phyloP scores from a whole-genome alignment of 2,888 invertebrate species.

The Sinopyrophorus schimmeli region DNA sequence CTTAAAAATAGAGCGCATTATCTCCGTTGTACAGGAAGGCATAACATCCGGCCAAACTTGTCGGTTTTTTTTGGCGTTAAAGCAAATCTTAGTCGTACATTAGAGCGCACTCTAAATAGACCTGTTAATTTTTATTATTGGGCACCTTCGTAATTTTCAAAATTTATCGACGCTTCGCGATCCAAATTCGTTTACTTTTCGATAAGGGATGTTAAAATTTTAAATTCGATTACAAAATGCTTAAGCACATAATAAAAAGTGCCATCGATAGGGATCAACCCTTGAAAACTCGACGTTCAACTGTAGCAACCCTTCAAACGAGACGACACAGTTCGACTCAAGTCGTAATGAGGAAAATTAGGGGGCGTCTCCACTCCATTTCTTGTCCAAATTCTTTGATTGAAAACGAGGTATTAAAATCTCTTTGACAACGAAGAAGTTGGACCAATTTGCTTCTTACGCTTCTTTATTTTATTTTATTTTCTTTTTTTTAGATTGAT shows the following conservation, averaged over 20 bases:
- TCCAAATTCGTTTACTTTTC: too few relatives aligned
- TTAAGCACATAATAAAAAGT: conserved; percentile 50
- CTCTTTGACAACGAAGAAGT: not conserved
- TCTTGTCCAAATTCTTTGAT: conserved; percentile 50
- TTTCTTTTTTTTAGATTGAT: conserved; percentile 64
- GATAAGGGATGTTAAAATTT: too few relatives aligned
- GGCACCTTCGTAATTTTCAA: too few relatives aligned
- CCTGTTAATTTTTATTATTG: too few relatives aligned
- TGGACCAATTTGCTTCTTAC: not conserved
- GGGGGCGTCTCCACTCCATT: conserved; percentile 45
- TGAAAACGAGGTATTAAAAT: conserved; percentile 26
- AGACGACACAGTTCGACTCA: conserved; percentile 38
- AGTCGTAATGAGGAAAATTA: conserved; percentile 36
- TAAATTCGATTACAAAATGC: conserved; percentile 41
- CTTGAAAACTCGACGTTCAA: conserved; percentile 37
- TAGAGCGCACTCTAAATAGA: too few relatives aligned
- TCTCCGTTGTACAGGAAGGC: conserved; percentile 45
- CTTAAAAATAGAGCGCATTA: too few relatives aligned
- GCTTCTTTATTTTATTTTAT: not conserved
- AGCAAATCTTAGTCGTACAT: conserved; percentile 24
- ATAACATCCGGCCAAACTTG: conserved; percentile 41
- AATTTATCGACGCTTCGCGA: too few relatives aligned
- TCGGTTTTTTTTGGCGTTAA: too few relatives aligned
- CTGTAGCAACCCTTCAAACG: conserved; percentile 36
- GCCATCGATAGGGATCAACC: conserved; percentile 42